Conservation (phyloP, 2,888 invertebrate genomes). For the Amblyjoppa fuscipennis region DNA sequence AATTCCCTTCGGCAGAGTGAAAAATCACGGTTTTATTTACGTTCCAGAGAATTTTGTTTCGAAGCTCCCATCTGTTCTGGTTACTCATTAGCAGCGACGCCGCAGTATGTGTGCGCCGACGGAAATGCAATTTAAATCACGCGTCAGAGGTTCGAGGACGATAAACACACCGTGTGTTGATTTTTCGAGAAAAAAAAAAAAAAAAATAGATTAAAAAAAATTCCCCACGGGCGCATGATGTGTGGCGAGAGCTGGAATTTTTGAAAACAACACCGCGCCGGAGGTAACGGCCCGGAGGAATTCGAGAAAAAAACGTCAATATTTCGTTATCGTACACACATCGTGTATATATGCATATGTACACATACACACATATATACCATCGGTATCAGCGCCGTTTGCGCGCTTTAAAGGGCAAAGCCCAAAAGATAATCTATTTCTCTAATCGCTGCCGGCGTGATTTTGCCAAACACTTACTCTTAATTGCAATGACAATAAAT, state of each 20-base stretch:
- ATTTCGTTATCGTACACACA: too few relatives aligned
- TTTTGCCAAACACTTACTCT: too few relatives aligned
- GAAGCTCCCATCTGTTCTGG: background rate
- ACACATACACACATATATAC: background rate
- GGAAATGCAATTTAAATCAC: slow-evolving; percentile 40
- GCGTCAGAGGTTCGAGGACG: background rate
- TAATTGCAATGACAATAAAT: too few relatives aligned
- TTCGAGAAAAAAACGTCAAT: too few relatives aligned
- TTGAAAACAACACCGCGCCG: too few relatives aligned
- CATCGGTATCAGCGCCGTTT: background rate
- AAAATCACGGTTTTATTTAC: background rate
- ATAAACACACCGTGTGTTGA: background rate
- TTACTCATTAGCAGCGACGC: background rate
- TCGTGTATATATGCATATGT: too few relatives aligned
- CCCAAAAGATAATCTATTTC: too few relatives aligned
- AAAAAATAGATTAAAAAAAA: too few relatives aligned
- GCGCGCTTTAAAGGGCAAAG: background rate
- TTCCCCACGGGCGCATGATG: too few relatives aligned
- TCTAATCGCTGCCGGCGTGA: too few relatives aligned
- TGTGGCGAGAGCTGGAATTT: too few relatives aligned
- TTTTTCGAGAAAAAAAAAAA: background rate
- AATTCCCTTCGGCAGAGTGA: background rate
- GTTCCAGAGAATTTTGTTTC: background rate
- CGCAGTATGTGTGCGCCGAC: background rate
- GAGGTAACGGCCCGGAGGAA: too few relatives aligned